These are phyloP conservation scores for Athalia cordata DNA, from an alignment of 2,888 invertebrate genomes.

Conservation along the genomic window DNA sequence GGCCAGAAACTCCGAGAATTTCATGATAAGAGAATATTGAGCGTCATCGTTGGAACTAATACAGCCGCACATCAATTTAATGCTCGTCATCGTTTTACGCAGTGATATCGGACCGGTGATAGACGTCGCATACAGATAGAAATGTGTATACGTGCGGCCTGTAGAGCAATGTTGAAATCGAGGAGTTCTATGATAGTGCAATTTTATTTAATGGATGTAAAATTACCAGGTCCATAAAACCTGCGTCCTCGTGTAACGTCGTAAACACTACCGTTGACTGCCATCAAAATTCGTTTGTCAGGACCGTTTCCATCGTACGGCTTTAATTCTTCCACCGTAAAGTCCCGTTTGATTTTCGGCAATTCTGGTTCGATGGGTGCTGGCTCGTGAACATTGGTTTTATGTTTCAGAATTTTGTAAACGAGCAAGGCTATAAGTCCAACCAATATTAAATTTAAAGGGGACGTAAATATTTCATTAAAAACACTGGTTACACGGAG, in stretches of 20 bases:
- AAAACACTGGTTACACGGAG: constrained; percentile 71
- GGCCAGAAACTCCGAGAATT: background rate
- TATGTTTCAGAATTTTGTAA: constrained; percentile 84
- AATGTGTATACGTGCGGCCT: background rate
- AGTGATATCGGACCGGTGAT: constrained; percentile 33
- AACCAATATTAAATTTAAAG: constrained; percentile 82
- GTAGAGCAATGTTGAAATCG: background rate
- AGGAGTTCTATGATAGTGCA: background rate
- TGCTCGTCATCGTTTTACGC: constrained; percentile 39
- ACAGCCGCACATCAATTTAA: constrained; percentile 22
- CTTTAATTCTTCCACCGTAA: constrained; percentile 90
- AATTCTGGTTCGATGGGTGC: constrained; percentile 77
- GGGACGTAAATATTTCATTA: constrained; percentile 81
- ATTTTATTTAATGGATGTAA: constrained; percentile 24
- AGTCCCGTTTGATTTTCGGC: constrained; percentile 91
- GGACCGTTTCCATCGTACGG: constrained; percentile 90
- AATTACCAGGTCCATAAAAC: constrained; percentile 95
- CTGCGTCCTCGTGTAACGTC: constrained; percentile 93
- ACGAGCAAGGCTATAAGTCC: constrained; percentile 82
- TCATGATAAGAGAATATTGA: background rate
- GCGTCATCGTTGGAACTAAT: constrained; percentile 10
- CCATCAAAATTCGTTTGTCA: constrained; percentile 92
- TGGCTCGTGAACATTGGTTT: constrained; percentile 66
- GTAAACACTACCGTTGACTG: constrained; percentile 95
- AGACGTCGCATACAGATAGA: background rate